Conservation (phyloP, 2,797 vertebrate species). For the Garrulus glandarius region DNA sequence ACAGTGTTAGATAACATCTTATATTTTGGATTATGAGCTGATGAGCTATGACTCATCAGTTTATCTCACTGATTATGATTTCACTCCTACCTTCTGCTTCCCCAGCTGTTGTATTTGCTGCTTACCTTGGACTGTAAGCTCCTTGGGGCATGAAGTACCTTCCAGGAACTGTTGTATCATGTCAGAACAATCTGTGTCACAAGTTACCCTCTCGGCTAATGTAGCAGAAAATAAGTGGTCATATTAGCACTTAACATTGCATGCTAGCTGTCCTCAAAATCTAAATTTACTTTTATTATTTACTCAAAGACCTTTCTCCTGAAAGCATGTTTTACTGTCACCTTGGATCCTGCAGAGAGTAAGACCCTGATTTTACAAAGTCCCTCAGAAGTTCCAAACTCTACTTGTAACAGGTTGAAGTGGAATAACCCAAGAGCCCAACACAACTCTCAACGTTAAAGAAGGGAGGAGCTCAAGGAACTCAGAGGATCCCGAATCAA, state of each 20-base stretch:
- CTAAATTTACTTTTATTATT: not conserved
- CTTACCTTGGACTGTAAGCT: not conserved
- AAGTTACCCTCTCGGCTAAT: not conserved
- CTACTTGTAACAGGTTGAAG: not conserved
- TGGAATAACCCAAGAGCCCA: not conserved
- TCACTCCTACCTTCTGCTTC: not conserved
- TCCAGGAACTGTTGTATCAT: not conserved
- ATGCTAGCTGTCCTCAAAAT: not conserved
- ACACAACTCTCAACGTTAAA: not conserved
- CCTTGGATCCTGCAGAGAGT: not conserved
- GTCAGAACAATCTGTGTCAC: not conserved
- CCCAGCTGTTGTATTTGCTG: not conserved
- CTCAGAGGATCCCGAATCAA: not conserved
- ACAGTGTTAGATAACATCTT: not conserved
- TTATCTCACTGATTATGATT: constrained; percentile 30
- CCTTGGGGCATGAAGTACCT: not conserved
- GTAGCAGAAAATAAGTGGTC: not conserved
- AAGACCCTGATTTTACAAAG: not conserved
- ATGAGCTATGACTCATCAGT: not conserved
- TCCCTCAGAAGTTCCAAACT: not conserved
- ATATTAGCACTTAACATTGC: not conserved
- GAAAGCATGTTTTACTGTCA: not conserved
- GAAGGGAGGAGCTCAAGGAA: not conserved
- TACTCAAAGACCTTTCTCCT: not conserved
- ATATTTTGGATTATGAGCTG: not conserved